A percentile compares a stretch with the other conserved stretches of the same genome.
These are phyloP conservation scores for Calameuta filiformis DNA, from an alignment of 2,888 invertebrate species.

Conservation along the genomic window DNA sequence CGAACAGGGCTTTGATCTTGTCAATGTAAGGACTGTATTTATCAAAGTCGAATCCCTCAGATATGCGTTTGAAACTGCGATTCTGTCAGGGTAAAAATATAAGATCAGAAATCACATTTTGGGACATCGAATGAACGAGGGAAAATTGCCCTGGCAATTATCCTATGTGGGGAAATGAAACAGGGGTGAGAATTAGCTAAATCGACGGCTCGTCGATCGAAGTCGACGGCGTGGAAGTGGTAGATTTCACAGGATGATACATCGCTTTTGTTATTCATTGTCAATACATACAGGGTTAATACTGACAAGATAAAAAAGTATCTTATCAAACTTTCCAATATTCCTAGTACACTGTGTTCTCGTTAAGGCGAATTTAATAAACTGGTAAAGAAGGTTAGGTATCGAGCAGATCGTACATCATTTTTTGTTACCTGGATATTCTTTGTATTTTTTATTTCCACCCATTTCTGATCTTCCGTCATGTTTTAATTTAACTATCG, in stretches of 20 bases:
- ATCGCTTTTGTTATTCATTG: not conserved
- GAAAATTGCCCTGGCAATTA: not conserved
- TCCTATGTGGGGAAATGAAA: not conserved
- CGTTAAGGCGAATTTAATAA: not conserved
- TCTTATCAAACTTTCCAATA: not conserved
- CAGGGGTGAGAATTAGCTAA: not conserved
- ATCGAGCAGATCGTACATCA: not conserved
- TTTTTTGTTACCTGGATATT: not conserved
- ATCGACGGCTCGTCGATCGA: not conserved
- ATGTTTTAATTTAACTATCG: not conserved
- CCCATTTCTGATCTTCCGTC: not conserved
- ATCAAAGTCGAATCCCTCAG: conserved; percentile 23
- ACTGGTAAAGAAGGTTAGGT: not conserved
- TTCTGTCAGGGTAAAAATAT: not conserved
- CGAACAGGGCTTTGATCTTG: conserved; percentile 42
- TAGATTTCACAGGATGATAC: not conserved
- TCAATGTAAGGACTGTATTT: conserved; percentile 41
- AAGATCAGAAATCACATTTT: not conserved
- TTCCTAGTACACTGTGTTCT: not conserved
- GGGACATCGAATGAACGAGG: not conserved
- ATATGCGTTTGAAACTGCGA: not conserved
- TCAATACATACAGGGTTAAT: not conserved
- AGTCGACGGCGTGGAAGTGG: not conserved
- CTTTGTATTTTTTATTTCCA: not conserved
- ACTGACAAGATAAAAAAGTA: not conserved